Base-by-base conservation (phyloP, 1,140 invertebrate genomes). In the Dinothrombium tinctorium region DNA sequence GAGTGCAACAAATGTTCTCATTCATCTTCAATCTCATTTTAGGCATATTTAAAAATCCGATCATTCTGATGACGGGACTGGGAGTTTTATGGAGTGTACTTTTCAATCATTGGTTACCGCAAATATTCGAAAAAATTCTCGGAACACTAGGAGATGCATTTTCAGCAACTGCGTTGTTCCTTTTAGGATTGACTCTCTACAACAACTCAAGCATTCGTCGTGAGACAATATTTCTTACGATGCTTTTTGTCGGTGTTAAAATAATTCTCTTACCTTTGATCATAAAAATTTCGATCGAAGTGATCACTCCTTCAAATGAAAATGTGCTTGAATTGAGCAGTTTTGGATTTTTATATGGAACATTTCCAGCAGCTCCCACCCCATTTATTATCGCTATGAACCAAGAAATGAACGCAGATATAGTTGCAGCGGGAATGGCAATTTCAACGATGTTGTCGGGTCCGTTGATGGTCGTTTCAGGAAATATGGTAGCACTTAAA, bases 301-400 rank as follows among this genome's bases (percentile, higher is more conserved):
- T 24, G 26, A 19, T 19, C 11, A 14, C n/a, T 20, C 19, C 17
- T 15, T 12, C 14, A 25, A 33, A 19, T 19, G 14, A 14, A 22
- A 25, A n/a, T n/a, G 19, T 29, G 20, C 21, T 21, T 2, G 19
- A 11, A 8, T 32, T 28, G 11, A 80, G 78, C 48, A 89, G 81
- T 37, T 94, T 82, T 59, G 86, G 78, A 0, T 95, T 94, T 62
- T 64, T 95, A 0, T 95, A 95, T 59, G 87, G 89, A 38, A 92
- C 83, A 1, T 80, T 94, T 57, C 89, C 87, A 2, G 74, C 84
- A 25, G 86, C 87, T 20, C 87, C 89, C 0, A 81, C 81, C 28
- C 76, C 89, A 4, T 92, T 90, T 59, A 79, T 95, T 6, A 89
- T 89, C 59, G 82, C 86, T 3, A 71, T 76, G 25, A 71, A 82